These are phyloP conservation scores for Sisyra nigra DNA, from an alignment of 2,888 invertebrate genomes.

Conservation along the genomic window DNA sequence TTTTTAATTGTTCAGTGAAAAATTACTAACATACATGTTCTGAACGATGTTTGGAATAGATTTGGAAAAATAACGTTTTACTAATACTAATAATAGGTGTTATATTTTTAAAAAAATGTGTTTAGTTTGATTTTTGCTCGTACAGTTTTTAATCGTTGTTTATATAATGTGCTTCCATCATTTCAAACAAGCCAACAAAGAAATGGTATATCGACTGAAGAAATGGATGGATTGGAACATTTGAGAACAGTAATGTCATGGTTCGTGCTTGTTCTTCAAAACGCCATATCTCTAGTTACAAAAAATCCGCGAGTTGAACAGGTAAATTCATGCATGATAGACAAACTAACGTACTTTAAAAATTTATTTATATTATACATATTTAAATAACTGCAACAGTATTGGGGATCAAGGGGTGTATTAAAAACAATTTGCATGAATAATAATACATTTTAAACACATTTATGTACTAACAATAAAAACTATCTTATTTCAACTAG, in stretches of 20 bases:
- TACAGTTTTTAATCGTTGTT: slow-evolving; percentile 31
- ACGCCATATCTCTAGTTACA: slow-evolving; percentile 28
- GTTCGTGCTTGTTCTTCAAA: slow-evolving; percentile 29
- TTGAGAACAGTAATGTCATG: slow-evolving; percentile 27
- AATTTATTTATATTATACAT: neutral
- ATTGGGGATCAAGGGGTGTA: neutral
- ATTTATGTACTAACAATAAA: too few species aligned
- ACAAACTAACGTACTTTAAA: neutral
- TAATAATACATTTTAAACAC: neutral
- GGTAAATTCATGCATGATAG: slow-evolving; percentile 18
- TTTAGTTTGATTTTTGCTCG: slow-evolving; percentile 1
- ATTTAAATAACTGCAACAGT: neutral
- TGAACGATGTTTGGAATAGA: too few species aligned
- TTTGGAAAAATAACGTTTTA: neutral
- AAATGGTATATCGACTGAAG: slow-evolving; percentile 11
- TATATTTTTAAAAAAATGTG: neutral
- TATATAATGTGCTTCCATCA: slow-evolving; percentile 22
- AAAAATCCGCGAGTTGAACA: slow-evolving; percentile 28
- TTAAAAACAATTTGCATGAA: neutral
- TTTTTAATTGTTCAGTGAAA: too few species aligned
- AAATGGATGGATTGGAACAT: slow-evolving; percentile 22
- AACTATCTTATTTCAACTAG: too few species aligned
- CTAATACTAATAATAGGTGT: neutral
- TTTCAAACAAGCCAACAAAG: slow-evolving; percentile 13
- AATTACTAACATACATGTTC: too few species aligned